Percentiles rank a stretch among this genome's conserved stretches.
phyloP scores from a whole-genome alignment of 2,888 invertebrate genomes.

The Platerodrilus igneus region DNA sequence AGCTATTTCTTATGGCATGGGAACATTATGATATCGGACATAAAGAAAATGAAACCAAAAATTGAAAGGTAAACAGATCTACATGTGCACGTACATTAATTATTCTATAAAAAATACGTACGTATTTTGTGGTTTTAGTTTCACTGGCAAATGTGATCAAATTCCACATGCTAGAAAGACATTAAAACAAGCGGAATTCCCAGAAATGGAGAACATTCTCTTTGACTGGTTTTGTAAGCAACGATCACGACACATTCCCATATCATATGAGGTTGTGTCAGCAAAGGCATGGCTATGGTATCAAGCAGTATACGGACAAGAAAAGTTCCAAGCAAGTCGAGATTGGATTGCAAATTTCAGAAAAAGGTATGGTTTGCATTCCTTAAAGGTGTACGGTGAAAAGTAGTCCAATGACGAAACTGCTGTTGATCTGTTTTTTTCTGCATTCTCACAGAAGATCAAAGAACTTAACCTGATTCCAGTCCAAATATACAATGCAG shows the following conservation, averaged over 20 bases:
- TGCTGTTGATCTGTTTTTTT: no score
- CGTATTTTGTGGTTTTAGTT: no score
- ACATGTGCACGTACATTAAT: no score
- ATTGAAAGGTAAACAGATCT: no score
- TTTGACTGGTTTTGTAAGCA: conserved; percentile 6
- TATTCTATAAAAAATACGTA: no score
- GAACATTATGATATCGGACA: no score
- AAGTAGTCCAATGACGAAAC: no score
- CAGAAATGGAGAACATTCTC: conserved; percentile 1
- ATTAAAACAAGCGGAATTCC: conserved; percentile 1
- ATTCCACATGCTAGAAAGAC: conserved; percentile 1
- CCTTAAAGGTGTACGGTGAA: background rate
- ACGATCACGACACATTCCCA: background rate
- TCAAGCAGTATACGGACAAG: background rate
- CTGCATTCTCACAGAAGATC: no score
- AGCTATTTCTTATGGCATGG: no score
- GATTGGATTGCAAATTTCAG: conserved; percentile 5
- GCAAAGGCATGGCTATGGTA: conserved; percentile 2
- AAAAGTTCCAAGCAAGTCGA: background rate
- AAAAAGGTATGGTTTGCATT: background rate
- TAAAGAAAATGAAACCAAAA: no score
- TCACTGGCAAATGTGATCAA: no score
- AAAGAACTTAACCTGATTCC: no score
- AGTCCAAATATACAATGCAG: background rate
- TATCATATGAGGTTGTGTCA: conserved; percentile 1